Conservation (phyloP, 2,113 vertebrate species). For the Globicephala melas region DNA sequence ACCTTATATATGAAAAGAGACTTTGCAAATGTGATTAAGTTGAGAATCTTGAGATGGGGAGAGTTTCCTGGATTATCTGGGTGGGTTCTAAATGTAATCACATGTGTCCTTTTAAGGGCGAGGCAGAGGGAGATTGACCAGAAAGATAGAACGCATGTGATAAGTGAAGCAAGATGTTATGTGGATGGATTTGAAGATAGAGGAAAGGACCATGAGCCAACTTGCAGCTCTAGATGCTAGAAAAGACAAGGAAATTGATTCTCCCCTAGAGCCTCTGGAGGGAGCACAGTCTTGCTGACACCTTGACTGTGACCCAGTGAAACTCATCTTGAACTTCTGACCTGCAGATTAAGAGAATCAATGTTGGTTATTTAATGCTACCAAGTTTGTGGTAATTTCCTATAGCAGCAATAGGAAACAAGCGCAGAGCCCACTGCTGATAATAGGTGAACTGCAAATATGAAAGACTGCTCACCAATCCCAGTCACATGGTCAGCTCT, state of each 20-base stretch:
- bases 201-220: not conserved
- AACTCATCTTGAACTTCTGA: not conserved
- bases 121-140: not conserved
- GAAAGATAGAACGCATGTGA: not conserved
- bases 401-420: not conserved
- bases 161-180: not conserved
- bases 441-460: not conserved
- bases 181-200: not conserved
- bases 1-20: not conserved
- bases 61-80: not conserved
- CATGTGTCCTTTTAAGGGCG: not conserved
- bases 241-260: not conserved
- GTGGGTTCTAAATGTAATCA: not conserved
- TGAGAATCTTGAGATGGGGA: not conserved
- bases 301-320: not conserved
- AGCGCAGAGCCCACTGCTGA: not conserved
- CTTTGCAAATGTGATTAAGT: not conserved
- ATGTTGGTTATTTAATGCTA: not conserved
- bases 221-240: not conserved
- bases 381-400: not conserved
- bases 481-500: not conserved
- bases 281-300: not conserved
- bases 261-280: not conserved
- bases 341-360: not conserved
- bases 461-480: not conserved